phyloP scores from a whole-genome alignment of 2,113 vertebrate species.

The Mustelus asterias region DNA sequence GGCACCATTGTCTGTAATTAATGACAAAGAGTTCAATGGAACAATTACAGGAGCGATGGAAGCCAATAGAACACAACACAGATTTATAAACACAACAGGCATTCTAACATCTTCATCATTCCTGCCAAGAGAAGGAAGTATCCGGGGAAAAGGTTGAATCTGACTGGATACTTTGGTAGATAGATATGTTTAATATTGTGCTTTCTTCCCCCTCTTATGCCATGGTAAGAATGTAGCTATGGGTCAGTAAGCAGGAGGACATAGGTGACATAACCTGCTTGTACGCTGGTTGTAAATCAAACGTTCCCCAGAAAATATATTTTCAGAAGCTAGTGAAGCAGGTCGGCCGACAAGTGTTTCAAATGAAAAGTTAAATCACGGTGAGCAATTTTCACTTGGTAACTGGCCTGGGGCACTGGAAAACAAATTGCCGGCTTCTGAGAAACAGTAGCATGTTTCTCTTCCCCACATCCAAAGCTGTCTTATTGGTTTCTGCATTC shows the following conservation, averaged over 20 bases:
- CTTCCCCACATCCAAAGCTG: neutral
- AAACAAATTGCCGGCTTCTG: neutral
- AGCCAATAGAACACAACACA: neutral
- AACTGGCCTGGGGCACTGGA: neutral
- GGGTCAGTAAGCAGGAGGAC: neutral
- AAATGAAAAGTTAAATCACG: slow-evolving; percentile 28
- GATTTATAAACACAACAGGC: neutral
- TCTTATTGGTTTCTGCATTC: neutral
- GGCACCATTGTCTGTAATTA: neutral
- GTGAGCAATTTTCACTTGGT: slow-evolving; percentile 6
- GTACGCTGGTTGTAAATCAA: neutral
- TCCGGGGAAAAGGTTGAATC: neutral
- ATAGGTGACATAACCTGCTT: neutral
- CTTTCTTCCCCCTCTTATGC: neutral
- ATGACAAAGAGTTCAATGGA: neutral
- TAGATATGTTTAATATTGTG: slow-evolving; percentile 22
- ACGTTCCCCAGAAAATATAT: neutral
- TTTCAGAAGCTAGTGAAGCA: neutral
- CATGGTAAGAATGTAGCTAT: neutral
- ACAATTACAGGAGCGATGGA: neutral
- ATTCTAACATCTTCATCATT: neutral
- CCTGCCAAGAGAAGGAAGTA: neutral
- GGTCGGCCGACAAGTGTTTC: neutral
- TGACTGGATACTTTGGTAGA: neutral
- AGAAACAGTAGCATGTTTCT: neutral